phyloP scores from a whole-genome alignment of 1,140 invertebrate genomes.

The Protaetia brevitarsis region DNA sequence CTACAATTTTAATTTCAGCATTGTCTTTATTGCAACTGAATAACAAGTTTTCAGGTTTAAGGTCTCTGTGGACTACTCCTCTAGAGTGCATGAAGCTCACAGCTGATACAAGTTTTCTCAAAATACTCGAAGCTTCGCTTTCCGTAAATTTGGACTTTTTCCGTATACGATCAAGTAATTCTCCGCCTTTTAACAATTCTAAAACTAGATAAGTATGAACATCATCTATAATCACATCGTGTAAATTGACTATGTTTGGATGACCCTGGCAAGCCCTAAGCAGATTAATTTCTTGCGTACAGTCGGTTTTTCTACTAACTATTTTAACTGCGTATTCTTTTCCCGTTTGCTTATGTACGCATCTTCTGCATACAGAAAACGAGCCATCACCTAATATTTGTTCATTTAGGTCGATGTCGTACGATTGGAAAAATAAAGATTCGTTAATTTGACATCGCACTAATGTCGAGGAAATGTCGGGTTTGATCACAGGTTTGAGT shows the following conservation, averaged over 20 bases:
- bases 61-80: slow-evolving; percentile 82
- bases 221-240: slow-evolving; percentile 79
- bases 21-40: slow-evolving; percentile 63
- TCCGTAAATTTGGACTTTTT: slow-evolving; percentile 67
- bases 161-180: slow-evolving; percentile 71
- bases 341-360: slow-evolving; percentile 69
- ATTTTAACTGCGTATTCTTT: slow-evolving; percentile 89
- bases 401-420: slow-evolving; percentile 68
- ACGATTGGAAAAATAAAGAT: slow-evolving; percentile 82
- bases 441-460: slow-evolving; percentile 56
- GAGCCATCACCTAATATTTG: slow-evolving; percentile 81
- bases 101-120: slow-evolving; percentile 76
- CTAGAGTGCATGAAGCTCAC: slow-evolving; percentile 78
- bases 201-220: slow-evolving; percentile 82
- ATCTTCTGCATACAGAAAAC: slow-evolving; percentile 84
- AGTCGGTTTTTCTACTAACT: slow-evolving; percentile 73
- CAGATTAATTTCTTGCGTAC: slow-evolving; percentile 72
- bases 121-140: slow-evolving; percentile 64
- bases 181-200: slow-evolving; percentile 83
- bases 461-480: slow-evolving; percentile 47
- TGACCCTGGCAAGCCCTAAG: slow-evolving; percentile 82
- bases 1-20: slow-evolving; percentile 77
- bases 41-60: slow-evolving; percentile 88
- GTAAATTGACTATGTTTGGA: slow-evolving; percentile 80
- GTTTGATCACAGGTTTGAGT: slow-evolving; percentile 31